A percentile compares a stretch with the other conserved stretches of the same genome.
Evolutionary conservation across 2,888 invertebrate genomes (phyloP).

Genomic region (Zootermopsis nevadensis): DNA sequence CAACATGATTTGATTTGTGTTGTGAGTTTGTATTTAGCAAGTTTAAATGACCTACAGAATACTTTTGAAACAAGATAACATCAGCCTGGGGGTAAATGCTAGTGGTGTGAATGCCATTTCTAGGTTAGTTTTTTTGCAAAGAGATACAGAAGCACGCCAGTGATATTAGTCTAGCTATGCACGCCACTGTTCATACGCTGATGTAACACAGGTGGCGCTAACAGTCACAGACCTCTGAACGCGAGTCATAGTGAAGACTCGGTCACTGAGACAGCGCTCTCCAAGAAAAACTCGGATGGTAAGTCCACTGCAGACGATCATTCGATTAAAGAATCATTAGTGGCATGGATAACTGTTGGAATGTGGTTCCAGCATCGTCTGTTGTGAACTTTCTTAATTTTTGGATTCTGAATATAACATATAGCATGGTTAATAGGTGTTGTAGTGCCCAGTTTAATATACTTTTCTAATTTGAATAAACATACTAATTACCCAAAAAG

Average conservation of each 20-base stretch:
- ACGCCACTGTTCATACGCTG: conserved; percentile 42
- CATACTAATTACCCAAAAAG: too few species aligned
- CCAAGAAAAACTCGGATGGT: conserved; percentile 88
- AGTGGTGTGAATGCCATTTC: not conserved
- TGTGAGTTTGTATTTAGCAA: too few species aligned
- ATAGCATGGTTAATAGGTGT: conserved; percentile 27
- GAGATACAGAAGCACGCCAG: not conserved
- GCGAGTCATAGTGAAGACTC: conserved; percentile 85
- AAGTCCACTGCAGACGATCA: conserved; percentile 63
- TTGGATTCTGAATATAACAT: conserved; percentile 4
- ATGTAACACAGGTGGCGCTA: conserved; percentile 59
- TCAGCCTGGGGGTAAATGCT: not conserved
- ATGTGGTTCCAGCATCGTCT: conserved; percentile 20
- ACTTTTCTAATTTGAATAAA: too few species aligned
- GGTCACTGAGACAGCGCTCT: conserved; percentile 81
- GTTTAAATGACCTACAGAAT: too few species aligned
- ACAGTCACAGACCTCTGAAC: conserved; percentile 64
- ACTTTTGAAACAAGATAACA: too few species aligned
- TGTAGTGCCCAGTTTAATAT: conserved; percentile 1
- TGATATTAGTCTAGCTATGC: conserved; percentile 20
- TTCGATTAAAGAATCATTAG: conserved; percentile 1
- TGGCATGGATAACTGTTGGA: conserved; percentile 26
- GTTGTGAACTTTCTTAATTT: conserved; percentile 27
- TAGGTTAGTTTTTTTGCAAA: not conserved
- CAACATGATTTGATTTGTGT: too few species aligned